Base-by-base conservation (phyloP, 2,888 invertebrate species). In the Harpalus rubripes region DNA sequence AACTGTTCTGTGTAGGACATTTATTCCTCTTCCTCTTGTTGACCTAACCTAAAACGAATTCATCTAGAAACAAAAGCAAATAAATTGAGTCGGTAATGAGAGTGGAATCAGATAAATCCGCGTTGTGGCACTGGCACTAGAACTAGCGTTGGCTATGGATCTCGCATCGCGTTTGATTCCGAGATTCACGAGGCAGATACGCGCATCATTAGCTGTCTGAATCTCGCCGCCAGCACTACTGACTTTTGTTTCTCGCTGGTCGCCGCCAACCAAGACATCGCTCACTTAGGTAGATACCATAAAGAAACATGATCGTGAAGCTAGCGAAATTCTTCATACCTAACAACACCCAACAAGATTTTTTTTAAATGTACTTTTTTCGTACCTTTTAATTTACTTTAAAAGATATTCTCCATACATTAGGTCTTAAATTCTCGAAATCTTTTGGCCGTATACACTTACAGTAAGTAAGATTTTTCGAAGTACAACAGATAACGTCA, bases 191-290 rank as follows among this genome's bases (percentile, higher is more conserved):
- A 81, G 63, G 22, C 8, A 63, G 81, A 81, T 81, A 81, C n/a
- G 61, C 26, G 81, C 81, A 81, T 81, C 81, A 81, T 81, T 81
- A 81, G 81, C 63, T 81, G 81, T 81, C 81, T 81, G 63, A 81
- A 63, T 81, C 81, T 44, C 63, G 81, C 81, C 81, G 81, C 81
- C 65, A 81, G 81, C 81, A 81, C 81, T 81, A 81, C 81, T 65
- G 81, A 32, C 81, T 81, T 63, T 63, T 81, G 59, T 65, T 63
- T 74, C 41, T 41, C 41, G 72, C 41, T 52, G 72, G 18, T 41
- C 41, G 72, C 41, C 72, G 44, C 72, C 72, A 52, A 52, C 44
- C 44, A 59, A 16, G 59, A 16, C 59, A 59, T 59, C 15, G 59
- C 59, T 15, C 16, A 59, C 59, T 32, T 59, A 59, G 15, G 7